Percentiles rank a stretch among this genome's conserved stretches.
phyloP scores from a whole-genome alignment of 2,113 vertebrate genomes.

The Tupaia tana region DNA sequence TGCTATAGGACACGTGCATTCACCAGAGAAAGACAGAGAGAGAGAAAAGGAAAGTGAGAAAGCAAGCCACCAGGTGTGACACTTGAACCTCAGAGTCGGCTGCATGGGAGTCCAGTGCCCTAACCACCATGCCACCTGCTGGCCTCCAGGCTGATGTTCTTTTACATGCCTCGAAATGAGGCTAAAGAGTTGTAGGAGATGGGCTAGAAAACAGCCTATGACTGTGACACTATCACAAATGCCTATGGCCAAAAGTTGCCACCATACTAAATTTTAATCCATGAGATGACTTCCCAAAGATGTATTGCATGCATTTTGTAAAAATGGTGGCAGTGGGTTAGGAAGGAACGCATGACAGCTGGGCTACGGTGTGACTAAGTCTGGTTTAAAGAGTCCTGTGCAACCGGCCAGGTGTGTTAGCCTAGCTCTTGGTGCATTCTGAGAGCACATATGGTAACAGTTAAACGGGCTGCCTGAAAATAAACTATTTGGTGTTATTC shows the following conservation, averaged over 20 bases:
- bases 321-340: neutral
- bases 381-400: neutral
- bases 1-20: too few relatives aligned
- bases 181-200: neutral
- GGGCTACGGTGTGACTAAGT: neutral
- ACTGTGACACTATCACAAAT: neutral
- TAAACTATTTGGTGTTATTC: neutral
- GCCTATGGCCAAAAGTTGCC: neutral
- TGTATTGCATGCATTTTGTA: neutral
- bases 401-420: neutral
- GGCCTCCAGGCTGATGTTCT: too few relatives aligned
- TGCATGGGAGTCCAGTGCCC: too few relatives aligned
- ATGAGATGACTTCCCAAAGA: constrained; percentile 33
- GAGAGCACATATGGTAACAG: neutral
- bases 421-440: neutral
- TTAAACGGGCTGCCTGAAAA: neutral
- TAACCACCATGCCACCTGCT: too few relatives aligned
- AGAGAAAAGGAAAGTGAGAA: too few relatives aligned
- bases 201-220: neutral
- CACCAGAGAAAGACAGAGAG: too few relatives aligned
- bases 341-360: neutral
- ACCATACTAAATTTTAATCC: constrained; percentile 38
- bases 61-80: too few relatives aligned
- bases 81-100: too few relatives aligned
- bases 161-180: neutral